Base-by-base conservation (phyloP, 1,140 invertebrate species). In the Brachionus plicatilis region DNA sequence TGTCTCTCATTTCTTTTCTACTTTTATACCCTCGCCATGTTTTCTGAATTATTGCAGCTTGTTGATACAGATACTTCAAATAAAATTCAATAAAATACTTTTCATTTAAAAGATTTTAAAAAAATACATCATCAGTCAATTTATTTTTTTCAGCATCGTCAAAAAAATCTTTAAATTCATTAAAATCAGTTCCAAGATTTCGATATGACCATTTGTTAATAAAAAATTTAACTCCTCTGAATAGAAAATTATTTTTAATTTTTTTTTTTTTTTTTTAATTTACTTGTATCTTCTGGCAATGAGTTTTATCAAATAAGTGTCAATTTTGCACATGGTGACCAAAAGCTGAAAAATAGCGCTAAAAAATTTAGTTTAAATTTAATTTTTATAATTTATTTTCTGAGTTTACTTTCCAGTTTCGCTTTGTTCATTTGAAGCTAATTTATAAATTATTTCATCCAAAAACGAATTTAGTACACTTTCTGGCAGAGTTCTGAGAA, bases 391-490 rank as follows among this genome's bases (percentile, higher is more conserved):
- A 3, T 8, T 43, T 24, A 24, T 9, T 75, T 75, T 27, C 8
- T 2, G 11, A 37, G 9, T 50, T 80, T 80, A 80, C 78, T 37
- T 24, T 47, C 79, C 79, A 14, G 17, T 29, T 8, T 82, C 50
- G 9, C 12, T 82, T 20, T n/a, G 43, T 33, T 82, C 79, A 20
- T 3, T 37, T 41, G 53, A 47, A 2, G 79, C 79, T 56, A 82
- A 11, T 66, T 82, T 82, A 47, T 82, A 82, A 2, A 82, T 45
- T 29, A 82, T 60, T 37, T 82, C 79, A 68, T 82, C 79, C 12
- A 82, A 65, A 82, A 82, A 68, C 3, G 43, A 24, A 20, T 82
- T 24, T 1, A 82, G 43, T 9, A 47, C 37, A 65, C 12, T 68
- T 41, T 82, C 53, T 20, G 20, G 29, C 2, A 82, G 7, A 65